Percentiles rank a stretch among this genome's conserved stretches.
Conservation (phyloP, 1,140 invertebrate genomes). For the Antheraea mylitta region DNA sequence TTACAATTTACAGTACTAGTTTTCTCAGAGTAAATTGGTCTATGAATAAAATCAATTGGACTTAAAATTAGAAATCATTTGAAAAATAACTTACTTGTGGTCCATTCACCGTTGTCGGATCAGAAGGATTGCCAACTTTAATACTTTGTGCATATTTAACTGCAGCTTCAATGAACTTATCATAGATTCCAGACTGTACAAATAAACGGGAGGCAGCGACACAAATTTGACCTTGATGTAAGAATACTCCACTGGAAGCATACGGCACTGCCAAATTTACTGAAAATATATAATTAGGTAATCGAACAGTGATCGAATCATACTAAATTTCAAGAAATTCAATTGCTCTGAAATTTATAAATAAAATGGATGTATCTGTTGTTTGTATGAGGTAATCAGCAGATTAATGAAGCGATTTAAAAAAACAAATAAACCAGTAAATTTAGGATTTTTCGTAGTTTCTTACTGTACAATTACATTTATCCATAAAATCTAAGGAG, state of each 20-base stretch:
- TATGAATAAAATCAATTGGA: not conserved
- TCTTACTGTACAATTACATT: too few species aligned
- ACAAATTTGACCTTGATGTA: slow-evolving; percentile 86
- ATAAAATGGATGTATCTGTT: too few species aligned
- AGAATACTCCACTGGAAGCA: slow-evolving; percentile 89
- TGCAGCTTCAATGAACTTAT: slow-evolving; percentile 90
- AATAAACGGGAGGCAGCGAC: slow-evolving; percentile 86
- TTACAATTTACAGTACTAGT: too few species aligned
- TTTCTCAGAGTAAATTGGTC: too few species aligned
- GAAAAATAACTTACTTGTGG: slow-evolving; percentile 83
- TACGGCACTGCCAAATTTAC: slow-evolving; percentile 90
- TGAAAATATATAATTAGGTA: slow-evolving; percentile 47
- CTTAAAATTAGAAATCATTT: not conserved
- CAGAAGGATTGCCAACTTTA: slow-evolving; percentile 91
- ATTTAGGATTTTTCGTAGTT: too few species aligned
- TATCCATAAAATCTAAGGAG: too few species aligned
- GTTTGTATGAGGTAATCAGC: too few species aligned
- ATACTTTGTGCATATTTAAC: slow-evolving; percentile 80
- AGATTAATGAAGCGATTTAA: too few species aligned
- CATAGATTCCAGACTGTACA: slow-evolving; percentile 77
- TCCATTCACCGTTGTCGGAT: slow-evolving; percentile 84
- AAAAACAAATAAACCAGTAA: too few species aligned
- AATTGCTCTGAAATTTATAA: too few species aligned
- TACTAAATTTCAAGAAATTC: too few species aligned
- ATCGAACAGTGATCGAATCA: too few species aligned